Evolutionary conservation across 2,888 invertebrate genomes (phyloP).

Genomic region (Serrognathus titanus): DNA sequence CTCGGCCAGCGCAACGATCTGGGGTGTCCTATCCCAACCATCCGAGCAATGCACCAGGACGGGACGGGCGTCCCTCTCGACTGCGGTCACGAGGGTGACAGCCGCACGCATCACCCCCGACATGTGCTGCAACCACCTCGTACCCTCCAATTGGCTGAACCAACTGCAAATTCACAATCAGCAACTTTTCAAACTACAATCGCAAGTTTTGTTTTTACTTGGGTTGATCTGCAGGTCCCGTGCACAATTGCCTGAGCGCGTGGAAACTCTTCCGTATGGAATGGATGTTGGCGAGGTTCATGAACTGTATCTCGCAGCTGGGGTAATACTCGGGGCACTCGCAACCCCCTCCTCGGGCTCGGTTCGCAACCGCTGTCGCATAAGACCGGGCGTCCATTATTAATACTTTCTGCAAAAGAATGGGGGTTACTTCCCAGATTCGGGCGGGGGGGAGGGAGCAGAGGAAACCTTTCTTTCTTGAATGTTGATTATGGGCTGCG

Average conservation of each 20-base stretch:
- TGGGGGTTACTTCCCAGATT: too few relatives aligned
- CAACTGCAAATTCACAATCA: slow-evolving; percentile 60
- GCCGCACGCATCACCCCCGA: slow-evolving; percentile 81
- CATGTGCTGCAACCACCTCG: slow-evolving; percentile 89
- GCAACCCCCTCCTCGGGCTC: slow-evolving; percentile 95
- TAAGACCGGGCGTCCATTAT: slow-evolving; percentile 96
- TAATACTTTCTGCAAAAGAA: slow-evolving; percentile 66
- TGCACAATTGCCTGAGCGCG: slow-evolving; percentile 74
- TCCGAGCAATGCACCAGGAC: slow-evolving; percentile 98
- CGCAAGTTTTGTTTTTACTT: slow-evolving; percentile 57
- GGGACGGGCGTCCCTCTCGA: slow-evolving; percentile 78
- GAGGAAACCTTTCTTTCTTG: slow-evolving; percentile 35
- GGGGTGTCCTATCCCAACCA: slow-evolving; percentile 98
- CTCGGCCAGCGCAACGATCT: slow-evolving; percentile 91
- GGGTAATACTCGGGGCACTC: slow-evolving; percentile 96
- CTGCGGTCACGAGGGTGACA: slow-evolving; percentile 73
- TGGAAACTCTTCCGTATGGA: slow-evolving; percentile 91
- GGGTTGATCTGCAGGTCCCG: slow-evolving; percentile 73
- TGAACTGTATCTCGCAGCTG: slow-evolving; percentile 92
- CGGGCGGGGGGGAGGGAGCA: too few relatives aligned
- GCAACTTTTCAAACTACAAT: neutral
- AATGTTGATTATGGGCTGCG: slow-evolving; percentile 31
- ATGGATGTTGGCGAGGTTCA: slow-evolving; percentile 97
- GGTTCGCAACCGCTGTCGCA: slow-evolving; percentile 92
- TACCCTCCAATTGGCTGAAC: slow-evolving; percentile 83